Evolutionary conservation across 2,888 invertebrate genomes (phyloP), one percentile per base, ranked within the genome.

Genomic region (Perizoma affinitatum): DNA sequence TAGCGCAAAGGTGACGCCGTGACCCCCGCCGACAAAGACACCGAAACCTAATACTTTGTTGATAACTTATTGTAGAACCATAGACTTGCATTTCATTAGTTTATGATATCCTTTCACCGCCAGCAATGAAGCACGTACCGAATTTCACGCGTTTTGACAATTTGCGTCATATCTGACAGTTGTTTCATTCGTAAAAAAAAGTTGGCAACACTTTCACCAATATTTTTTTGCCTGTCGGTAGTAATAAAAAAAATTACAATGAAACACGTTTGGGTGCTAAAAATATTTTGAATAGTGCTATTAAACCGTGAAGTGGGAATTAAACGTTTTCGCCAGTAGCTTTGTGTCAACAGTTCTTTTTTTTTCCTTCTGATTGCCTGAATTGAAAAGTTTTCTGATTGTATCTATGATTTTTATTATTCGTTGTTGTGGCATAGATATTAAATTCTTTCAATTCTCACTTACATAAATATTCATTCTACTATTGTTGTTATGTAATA

Each of bases 191-290:
- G 54, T 54, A 58, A 42, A 68, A 80, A 78, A 76, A 80, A 76
- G 74, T 73, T 68, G 69, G 70, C 71, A 71, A 71, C 72, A 84
- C 88, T 89, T 89, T 88, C 88, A 82, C 89, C 76, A 64, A 63
- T 69, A 78, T 76, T 76, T 74, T 77, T 79, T 82, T 75, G 73
- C 67, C 71, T 71, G 76, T 69, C 70, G 69, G 76, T 78, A 73
- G 73, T 68, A 67, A 73, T 65, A 73, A 70, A 78, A 78, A 80
- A 74, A 67, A n/a, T n/a, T 68, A 51, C 80, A 84, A 83, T 81
- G 63, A 71, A 76, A 76, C 79, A 79, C 79, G 80, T 82, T 83
- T 83, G 76, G 81, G 78, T 73, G 83, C 73, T 74, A 79, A 79
- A 57, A 82, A 75, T 77, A 77, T 67, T 57, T 65, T 78, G 72